Base-by-base conservation (phyloP, 2,113 vertebrate genomes). In the Thryonomys swinderianus region DNA sequence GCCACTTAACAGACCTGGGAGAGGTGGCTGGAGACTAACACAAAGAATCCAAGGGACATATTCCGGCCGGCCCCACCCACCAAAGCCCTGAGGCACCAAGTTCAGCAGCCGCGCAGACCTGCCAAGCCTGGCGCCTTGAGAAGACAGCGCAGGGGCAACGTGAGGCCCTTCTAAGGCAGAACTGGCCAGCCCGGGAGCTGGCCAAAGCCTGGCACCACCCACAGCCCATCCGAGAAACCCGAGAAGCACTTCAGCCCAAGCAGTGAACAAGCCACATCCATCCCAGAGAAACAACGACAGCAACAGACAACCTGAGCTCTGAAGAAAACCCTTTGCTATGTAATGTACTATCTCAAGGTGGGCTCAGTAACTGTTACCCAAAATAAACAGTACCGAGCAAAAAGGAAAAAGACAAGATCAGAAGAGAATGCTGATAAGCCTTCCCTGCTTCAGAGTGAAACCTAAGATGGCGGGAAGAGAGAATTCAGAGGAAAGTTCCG, bases 241-340 rank as follows among this genome's bases (percentile, higher is more conserved):
- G 45, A 0, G 0, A 51, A 69, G 30, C 37, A 23, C 83, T 85
- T 57, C 23, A 42, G 53, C 48, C 34, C 27, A 10, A 27, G 83
- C 71, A 59, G 40, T 0, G 53, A 2, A 3, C 21, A 69, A 27
- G 13, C 86, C 34, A 34, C 34, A 5, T 51, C 59, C 37, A 53
- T 9, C 82, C 30, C 66, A 69, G 76, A 89, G 79, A 91, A 76
- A 79, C 32, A 48, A 67, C 61, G 40, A 45, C 42, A 34, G 69
- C 87, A 66, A 95, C 85, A 92, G 94, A 57, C 55, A 57, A 74
- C 66, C 30, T 34, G 83, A 66, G 45, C n/a, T 53, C 21, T 90
- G 55, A 40, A 48, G n/a, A n/a, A 61, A 93, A 48, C 10, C 59
- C 51, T 82, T 37, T 1, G 62, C 69, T 81, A 57, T 71, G 80